Evolutionary conservation across 92 coral and sea anemone species (phyloP).

Genomic region (Siderastrea siderea): DNA sequence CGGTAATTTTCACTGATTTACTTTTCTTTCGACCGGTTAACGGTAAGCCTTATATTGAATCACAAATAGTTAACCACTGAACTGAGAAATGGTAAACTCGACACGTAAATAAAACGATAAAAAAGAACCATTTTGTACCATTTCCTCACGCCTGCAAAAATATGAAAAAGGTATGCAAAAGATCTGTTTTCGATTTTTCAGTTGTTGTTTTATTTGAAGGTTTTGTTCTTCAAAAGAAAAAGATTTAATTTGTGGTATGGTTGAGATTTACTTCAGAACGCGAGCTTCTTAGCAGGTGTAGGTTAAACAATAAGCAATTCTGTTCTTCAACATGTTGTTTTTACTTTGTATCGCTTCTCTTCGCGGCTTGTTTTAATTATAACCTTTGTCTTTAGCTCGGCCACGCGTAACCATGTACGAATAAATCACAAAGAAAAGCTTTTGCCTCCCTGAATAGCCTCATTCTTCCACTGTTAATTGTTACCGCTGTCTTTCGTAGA

Average conservation of each 20-base stretch:
- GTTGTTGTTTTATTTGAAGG: not conserved
- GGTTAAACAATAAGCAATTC: conserved; percentile 43
- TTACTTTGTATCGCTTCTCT: conserved; percentile 25
- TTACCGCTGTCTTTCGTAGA: conserved; percentile 3
- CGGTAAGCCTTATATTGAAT: conserved; percentile 2
- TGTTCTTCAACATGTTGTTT: not conserved
- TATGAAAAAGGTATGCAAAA: not conserved
- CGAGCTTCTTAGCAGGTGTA: conserved; percentile 35
- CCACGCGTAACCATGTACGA: conserved; percentile 6
- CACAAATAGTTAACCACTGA: not conserved
- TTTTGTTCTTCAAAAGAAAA: not conserved
- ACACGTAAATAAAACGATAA: not conserved
- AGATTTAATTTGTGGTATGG: not conserved
- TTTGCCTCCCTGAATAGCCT: conserved; percentile 10
- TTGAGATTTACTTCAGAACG: conserved; percentile 17
- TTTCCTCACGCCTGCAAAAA: not conserved
- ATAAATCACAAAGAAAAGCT: not conserved
- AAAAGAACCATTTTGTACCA: not conserved
- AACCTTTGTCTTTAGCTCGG: not conserved
- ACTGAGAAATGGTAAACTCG: not conserved
- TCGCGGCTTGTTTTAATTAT: conserved; percentile 3
- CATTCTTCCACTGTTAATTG: conserved; percentile 52
- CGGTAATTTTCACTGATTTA: not conserved
- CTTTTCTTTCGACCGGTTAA: not conserved
- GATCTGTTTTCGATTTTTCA: too few species aligned